A percentile compares a stretch with the other conserved stretches of the same genome.
Evolutionary conservation across 2,797 vertebrate species (phyloP).

Genomic region (Rhinatrema bivittatum): DNA sequence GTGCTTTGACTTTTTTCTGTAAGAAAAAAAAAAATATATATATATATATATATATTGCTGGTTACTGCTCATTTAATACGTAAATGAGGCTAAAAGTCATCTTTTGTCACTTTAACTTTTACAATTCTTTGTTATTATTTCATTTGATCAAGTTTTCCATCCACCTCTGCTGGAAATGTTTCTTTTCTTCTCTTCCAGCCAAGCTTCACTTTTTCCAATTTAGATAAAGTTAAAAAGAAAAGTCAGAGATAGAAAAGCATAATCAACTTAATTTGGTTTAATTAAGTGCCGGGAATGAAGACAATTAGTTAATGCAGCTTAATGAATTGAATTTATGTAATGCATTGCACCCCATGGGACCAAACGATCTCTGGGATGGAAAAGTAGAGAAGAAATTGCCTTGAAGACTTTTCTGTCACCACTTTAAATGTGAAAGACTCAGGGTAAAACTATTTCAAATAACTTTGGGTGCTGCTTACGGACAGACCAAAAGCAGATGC

Average conservation of each 20-base stretch:
- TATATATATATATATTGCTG: too few species aligned
- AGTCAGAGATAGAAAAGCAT: constrained; percentile 22
- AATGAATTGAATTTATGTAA: constrained; percentile 41
- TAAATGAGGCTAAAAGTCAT: not conserved
- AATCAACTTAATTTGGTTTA: constrained; percentile 44
- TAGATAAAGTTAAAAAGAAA: constrained; percentile 27
- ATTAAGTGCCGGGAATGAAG: constrained; percentile 41
- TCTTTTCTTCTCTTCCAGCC: constrained; percentile 1
- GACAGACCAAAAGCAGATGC: too few species aligned
- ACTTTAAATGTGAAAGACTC: too few species aligned
- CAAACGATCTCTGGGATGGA: constrained; percentile 22
- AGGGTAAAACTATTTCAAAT: too few species aligned
- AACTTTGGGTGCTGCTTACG: too few species aligned
- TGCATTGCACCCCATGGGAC: constrained; percentile 19
- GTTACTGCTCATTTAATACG: not conserved
- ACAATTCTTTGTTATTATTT: too few species aligned
- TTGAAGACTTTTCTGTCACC: too few species aligned
- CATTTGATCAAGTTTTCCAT: not conserved
- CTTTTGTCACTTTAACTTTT: not conserved
- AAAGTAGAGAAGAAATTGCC: constrained; percentile 9
- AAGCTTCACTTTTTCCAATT: constrained; percentile 14
- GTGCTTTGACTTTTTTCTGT: not conserved
- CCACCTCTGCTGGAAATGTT: constrained; percentile 2
- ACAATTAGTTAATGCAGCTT: constrained; percentile 37
- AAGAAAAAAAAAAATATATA: not conserved